Base-by-base conservation (phyloP, 2,797 vertebrate genomes). In the Delichon dasypus region DNA sequence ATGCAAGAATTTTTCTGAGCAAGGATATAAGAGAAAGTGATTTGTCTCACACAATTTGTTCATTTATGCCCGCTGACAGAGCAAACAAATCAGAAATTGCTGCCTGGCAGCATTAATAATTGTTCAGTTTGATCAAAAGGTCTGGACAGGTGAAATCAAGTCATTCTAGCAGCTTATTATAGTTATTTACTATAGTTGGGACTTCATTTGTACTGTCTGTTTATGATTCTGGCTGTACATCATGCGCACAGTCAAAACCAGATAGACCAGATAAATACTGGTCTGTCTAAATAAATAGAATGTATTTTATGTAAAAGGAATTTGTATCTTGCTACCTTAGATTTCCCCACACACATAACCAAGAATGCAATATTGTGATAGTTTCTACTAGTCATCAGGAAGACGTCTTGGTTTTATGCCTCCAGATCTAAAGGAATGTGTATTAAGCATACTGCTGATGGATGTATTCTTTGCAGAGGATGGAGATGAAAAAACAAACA, bases 401-500 rank as follows among this genome's bases (percentile, higher is more conserved):
- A 71, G 30, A 80, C 32, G 8, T 16, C 8, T 58, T 2, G 3
- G 5, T 22, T 57, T 11, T 29, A 30, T n/a, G 4, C 3, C 11
- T 72, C 6, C 8, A 4, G 10, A 44, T 66, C 20, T 47, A 55
- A 29, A 81, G 32, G 13, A 64, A 29, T 34, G 14, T 3, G 1
- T 16, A 32, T 44, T 57, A 87, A 82, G 12, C 7, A 45, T 3
- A 2, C 16, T 60, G 17, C 5, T 67, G 22, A 26, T 55, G 6
- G 13, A 38, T 67, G 7, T 13, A 44, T 8, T 1, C 5, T 75
- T 60, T 47, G 4, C 47, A 68, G 23, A 60, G 2, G 15, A 58
- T 12, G 3, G 16, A 47, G 16, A 74, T 1, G 0, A 60, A 10
- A 62, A 70, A 40, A 9, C 0, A 4, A 42, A 44, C 36, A 10